Evolutionary conservation across 2,888 invertebrate species (phyloP), one percentile per base, ranked within the genome.

Genomic region (Apeira syringaria): DNA sequence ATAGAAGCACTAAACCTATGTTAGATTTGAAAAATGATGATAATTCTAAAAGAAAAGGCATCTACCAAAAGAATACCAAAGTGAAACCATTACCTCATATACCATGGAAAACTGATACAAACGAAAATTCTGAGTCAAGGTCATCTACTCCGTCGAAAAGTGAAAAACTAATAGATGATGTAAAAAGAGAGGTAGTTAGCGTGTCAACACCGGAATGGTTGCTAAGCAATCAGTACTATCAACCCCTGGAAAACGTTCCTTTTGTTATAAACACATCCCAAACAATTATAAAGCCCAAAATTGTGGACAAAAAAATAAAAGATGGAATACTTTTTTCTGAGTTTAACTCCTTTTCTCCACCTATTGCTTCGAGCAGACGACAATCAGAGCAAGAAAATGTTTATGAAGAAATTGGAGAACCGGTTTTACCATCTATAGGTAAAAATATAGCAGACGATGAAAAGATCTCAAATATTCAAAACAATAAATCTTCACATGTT

Each of bases 361-460:
- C 58, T 36, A 33, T 40, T 17, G 18, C 47, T 9, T 39, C 53
- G 26, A 49, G 50, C 18, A 62, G 71, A 50, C 68, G 64, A 30
- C 58, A 72, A 37, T 72, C 76, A 0, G 81, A 80, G 32, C 39
- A 46, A 47, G 89, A 89, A 47, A 85, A 89, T 48, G 74, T 80
- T 35, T 89, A 89, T 36, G 89, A 89, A 68, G 89, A 89, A 71
- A 89, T 89, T 11, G 87, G 85, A 15, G 53, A 56, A 27, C 60
- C 62, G 2, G 62, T 55, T 3, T 50, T 59, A 34, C 46, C 64
- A 4, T 18, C 53, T 5, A 58, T 61, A 30, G 67, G 71, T 22
- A 82, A 74, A 42, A 82, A 84, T 39, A 67, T 86, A 49, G 88
- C 87, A 2, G 88, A 89, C 43, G 88, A 89, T 26, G 87, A 82